phyloP scores from a whole-genome alignment of 1,140 invertebrate species.

The Reticulitermes speratus region DNA sequence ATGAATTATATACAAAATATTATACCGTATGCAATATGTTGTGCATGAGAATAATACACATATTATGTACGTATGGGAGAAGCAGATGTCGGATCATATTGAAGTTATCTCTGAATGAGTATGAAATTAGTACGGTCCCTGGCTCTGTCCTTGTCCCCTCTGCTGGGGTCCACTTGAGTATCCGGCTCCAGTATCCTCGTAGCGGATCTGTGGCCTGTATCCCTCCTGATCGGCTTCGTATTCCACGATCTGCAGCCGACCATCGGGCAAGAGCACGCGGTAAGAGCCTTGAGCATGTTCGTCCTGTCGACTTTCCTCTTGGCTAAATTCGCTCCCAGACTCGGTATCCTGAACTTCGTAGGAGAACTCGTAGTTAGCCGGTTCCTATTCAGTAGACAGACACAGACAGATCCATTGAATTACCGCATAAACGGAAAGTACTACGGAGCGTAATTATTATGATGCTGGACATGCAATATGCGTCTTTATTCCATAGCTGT shows the following conservation, averaged over 20 bases:
- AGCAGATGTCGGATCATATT: neutral
- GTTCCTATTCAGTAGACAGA: constrained; percentile 48
- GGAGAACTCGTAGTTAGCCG: constrained; percentile 81
- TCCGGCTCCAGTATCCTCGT: constrained; percentile 55
- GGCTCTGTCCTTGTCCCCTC: neutral
- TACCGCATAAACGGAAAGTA: too few species aligned
- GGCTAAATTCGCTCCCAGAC: constrained; percentile 75
- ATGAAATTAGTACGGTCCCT: constrained; percentile 10
- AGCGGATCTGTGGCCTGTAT: constrained; percentile 77
- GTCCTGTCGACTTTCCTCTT: constrained; percentile 77
- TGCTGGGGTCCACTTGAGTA: neutral
- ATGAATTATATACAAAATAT: too few species aligned
- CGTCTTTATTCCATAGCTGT: too few species aligned
- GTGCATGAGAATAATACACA: neutral
- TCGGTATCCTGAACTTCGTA: constrained; percentile 79
- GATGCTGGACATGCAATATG: constrained; percentile 1
- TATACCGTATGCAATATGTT: too few species aligned
- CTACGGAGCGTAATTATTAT: neutral
- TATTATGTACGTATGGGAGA: neutral
- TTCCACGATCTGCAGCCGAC: constrained; percentile 79
- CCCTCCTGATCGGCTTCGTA: constrained; percentile 80
- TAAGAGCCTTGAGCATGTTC: constrained; percentile 78
- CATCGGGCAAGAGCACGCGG: constrained; percentile 82
- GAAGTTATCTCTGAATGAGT: neutral
- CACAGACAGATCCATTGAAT: too few species aligned